Percentiles rank a stretch among this genome's conserved stretches.
Conservation (phyloP, 2,797 vertebrate genomes). For the Benthosema pterotum region DNA sequence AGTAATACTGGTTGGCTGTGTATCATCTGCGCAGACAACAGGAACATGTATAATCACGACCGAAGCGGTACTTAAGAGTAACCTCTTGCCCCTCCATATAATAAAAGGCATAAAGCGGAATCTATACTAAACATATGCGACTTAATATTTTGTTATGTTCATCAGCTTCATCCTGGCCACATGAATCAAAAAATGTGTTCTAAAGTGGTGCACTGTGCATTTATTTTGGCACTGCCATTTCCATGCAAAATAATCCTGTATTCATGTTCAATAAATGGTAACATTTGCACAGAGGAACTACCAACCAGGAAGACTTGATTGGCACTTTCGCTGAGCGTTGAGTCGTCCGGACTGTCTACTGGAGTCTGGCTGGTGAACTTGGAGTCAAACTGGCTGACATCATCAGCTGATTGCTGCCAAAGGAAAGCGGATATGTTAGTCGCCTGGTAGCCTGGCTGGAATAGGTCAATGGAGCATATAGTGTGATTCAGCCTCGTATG, state of each 20-base stretch:
- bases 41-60: background rate
- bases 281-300: background rate
- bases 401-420: constrained; percentile 90
- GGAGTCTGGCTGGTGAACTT: constrained; percentile 98
- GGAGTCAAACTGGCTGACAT: constrained; percentile 97
- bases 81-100: background rate
- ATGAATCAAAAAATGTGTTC: no score
- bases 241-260: background rate
- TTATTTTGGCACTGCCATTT: background rate
- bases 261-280: background rate
- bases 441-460: background rate
- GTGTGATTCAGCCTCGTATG: background rate
- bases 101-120: no score
- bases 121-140: no score
- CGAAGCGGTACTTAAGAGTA: constrained; percentile 9
- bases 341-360: constrained; percentile 96
- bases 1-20: constrained; percentile 27
- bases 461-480: background rate
- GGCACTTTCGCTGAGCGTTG: constrained; percentile 96
- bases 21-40: constrained; percentile 20
- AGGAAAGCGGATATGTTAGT: constrained; percentile 20
- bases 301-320: constrained; percentile 95
- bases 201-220: background rate
- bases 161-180: no score
- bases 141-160: no score